phyloP scores from a whole-genome alignment of 2,888 invertebrate species.

The Pachycephus smyrnensis region DNA sequence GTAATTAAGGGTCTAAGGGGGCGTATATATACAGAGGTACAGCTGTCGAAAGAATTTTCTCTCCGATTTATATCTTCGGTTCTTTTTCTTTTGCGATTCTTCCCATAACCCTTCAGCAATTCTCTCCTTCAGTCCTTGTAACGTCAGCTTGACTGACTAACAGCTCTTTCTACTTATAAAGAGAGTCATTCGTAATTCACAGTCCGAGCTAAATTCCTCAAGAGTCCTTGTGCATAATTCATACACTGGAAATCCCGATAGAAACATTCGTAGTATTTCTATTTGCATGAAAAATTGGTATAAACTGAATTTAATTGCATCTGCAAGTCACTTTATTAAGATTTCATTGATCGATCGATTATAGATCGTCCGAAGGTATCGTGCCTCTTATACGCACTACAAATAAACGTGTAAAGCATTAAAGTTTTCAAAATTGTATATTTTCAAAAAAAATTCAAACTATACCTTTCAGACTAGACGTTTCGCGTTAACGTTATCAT shows the following conservation, averaged over 20 bases:
- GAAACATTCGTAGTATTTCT: background rate
- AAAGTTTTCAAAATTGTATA: too few species aligned
- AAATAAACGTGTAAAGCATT: background rate
- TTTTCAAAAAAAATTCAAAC: too few species aligned
- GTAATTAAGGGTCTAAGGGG: background rate
- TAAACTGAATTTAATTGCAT: background rate
- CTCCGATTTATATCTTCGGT: background rate
- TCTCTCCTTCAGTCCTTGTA: background rate
- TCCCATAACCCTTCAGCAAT: background rate
- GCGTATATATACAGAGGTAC: too few species aligned
- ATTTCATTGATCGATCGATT: too few species aligned
- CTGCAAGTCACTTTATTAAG: background rate
- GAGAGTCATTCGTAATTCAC: background rate
- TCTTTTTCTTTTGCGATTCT: background rate
- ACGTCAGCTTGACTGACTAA: background rate
- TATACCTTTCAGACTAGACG: too few species aligned
- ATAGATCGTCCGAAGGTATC: background rate
- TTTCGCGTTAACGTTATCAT: too few species aligned
- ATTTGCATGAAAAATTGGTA: background rate
- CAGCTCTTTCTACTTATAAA: background rate
- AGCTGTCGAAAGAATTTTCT: background rate
- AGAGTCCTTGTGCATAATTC: background rate
- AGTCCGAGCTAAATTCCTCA: background rate
- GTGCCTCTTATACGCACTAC: background rate
- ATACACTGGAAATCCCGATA: background rate